Percentiles rank a stretch among this genome's conserved stretches.
These are phyloP conservation scores for Heliothis virescens DNA, from an alignment of 1,140 invertebrate species.

Conservation along the genomic window DNA sequence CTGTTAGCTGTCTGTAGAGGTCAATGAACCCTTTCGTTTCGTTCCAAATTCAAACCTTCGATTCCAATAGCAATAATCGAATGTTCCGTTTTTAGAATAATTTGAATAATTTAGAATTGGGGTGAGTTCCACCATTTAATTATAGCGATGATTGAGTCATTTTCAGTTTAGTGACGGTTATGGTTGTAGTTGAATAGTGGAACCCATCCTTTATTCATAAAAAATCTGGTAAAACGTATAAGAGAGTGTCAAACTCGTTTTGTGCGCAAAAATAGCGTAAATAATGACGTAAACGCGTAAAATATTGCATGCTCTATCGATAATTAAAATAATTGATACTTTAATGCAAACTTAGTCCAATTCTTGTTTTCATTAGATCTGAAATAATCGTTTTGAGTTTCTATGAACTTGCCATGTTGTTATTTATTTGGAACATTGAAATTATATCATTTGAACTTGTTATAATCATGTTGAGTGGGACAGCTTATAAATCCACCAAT, in stretches of 20 bases:
- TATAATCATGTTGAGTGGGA: constrained; percentile 1
- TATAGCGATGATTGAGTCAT: no score
- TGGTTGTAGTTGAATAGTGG: no score
- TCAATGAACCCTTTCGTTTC: no score
- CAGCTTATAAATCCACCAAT: background rate
- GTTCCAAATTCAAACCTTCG: background rate
- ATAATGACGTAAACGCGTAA: constrained; percentile 24
- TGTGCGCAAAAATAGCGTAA: constrained; percentile 23
- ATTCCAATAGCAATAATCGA: no score
- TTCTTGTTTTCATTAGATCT: constrained; percentile 30
- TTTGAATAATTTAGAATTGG: no score
- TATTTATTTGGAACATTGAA: constrained; percentile 16
- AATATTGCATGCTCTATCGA: constrained; percentile 2
- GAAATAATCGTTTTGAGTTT: constrained; percentile 16
- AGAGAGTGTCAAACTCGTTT: no score
- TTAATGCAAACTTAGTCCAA: constrained; percentile 34
- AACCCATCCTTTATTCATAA: no score
- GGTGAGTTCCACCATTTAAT: no score
- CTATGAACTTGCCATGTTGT: background rate
- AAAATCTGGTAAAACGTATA: no score
- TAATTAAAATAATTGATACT: background rate
- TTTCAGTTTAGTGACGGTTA: no score
- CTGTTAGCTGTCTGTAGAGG: no score
- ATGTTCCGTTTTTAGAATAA: no score
- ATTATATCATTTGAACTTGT: constrained; percentile 3